A percentile compares a stretch with the other conserved stretches of the same genome.
phyloP scores from a whole-genome alignment of 2,888 invertebrate genomes.

The Meghimatium bilineatum region DNA sequence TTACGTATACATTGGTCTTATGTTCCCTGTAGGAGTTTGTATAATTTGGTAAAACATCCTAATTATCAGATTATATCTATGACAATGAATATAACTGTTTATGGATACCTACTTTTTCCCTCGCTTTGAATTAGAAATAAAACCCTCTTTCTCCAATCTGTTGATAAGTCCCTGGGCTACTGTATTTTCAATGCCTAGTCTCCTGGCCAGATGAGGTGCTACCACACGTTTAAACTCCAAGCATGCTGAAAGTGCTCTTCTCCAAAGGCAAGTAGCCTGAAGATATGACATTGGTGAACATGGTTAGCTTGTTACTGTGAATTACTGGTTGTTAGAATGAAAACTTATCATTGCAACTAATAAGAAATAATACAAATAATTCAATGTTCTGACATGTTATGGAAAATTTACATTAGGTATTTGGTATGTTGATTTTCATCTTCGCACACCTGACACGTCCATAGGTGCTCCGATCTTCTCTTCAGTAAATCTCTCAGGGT shows the following conservation, averaged over 20 bases:
- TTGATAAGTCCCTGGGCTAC: slow-evolving; percentile 73
- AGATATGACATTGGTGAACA: background rate
- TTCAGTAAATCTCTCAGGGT: too few species aligned
- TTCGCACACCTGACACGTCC: too few species aligned
- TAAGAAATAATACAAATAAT: too few species aligned
- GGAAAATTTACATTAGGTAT: too few species aligned
- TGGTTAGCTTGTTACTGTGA: background rate
- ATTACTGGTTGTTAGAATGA: background rate
- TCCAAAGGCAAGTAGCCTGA: slow-evolving; percentile 74
- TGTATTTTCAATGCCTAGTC: slow-evolving; percentile 71
- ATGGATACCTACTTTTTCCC: slow-evolving; percentile 60
- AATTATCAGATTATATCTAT: background rate
- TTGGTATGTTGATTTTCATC: too few species aligned
- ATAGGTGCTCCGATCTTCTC: too few species aligned
- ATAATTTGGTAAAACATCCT: too few species aligned
- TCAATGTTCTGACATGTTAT: too few species aligned
- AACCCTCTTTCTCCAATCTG: slow-evolving; percentile 72
- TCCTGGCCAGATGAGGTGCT: slow-evolving; percentile 65
- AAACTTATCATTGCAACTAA: background rate
- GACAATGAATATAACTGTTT: background rate
- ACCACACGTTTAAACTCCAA: slow-evolving; percentile 64
- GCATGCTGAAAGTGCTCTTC: slow-evolving; percentile 68
- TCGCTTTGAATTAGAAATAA: slow-evolving; percentile 60
- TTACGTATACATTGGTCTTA: too few species aligned
- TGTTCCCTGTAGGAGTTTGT: too few species aligned